phyloP scores from a whole-genome alignment of 2,797 vertebrate genomes.

The Cephalopachus bancanus region DNA sequence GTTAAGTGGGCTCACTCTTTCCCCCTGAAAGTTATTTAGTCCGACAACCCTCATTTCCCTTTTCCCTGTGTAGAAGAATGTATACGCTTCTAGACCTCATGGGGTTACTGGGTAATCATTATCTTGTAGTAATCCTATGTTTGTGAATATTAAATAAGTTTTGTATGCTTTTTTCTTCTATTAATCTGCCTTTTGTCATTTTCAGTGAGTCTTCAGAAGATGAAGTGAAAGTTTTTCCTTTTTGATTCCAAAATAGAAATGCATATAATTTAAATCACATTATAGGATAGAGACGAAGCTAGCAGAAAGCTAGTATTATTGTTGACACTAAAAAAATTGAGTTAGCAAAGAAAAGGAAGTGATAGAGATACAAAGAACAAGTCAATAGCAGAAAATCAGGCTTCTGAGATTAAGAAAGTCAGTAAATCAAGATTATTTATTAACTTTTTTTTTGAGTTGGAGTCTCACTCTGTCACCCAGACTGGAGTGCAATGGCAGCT shows the following conservation, averaged over 20 bases:
- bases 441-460: background rate
- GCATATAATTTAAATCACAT: background rate
- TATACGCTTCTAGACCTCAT: background rate
- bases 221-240: background rate
- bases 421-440: background rate
- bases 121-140: background rate
- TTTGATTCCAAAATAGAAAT: background rate
- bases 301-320: background rate
- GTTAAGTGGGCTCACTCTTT: background rate
- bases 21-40: background rate
- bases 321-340: background rate
- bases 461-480: too few species aligned
- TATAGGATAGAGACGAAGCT: background rate
- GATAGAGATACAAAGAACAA: background rate
- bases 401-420: background rate
- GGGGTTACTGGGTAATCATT: background rate
- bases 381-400: too few species aligned
- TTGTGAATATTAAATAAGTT: background rate
- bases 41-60: background rate
- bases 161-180: background rate
- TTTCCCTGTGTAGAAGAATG: background rate
- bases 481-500: too few species aligned
- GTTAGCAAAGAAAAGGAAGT: background rate
- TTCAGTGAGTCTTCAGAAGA: background rate
- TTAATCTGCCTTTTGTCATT: background rate